A percentile compares a stretch with the other conserved stretches of the same genome.
Evolutionary conservation across 2,888 invertebrate species (phyloP).

Genomic region (Agriopis marginaria): DNA sequence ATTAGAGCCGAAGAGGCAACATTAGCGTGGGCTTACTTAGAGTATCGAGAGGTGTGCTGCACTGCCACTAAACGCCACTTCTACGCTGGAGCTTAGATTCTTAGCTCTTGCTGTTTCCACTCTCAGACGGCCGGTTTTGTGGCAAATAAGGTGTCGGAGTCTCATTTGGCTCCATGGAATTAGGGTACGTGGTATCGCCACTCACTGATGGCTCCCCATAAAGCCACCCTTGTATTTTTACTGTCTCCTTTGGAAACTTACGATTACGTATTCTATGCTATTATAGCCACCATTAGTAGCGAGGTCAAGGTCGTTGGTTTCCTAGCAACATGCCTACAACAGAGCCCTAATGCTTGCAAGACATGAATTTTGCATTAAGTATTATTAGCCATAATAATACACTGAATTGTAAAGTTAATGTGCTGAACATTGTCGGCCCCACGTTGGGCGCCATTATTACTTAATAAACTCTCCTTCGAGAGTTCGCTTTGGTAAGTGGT

Average conservation of each 20-base stretch:
- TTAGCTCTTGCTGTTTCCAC: no score
- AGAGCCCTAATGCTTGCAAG: constrained; percentile 44
- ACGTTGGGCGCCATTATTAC: constrained; percentile 48
- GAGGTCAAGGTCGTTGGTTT: constrained; percentile 53
- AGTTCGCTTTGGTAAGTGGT: constrained; percentile 35
- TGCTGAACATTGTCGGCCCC: constrained; percentile 36
- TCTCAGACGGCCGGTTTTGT: background rate
- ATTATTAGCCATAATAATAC: constrained; percentile 48
- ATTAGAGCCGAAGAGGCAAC: no score
- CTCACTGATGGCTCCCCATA: no score
- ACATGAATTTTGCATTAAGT: constrained; percentile 50
- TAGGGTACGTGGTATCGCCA: no score
- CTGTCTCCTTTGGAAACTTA: constrained; percentile 6
- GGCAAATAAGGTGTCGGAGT: background rate
- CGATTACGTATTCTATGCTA: constrained; percentile 23
- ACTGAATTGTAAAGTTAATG: constrained; percentile 33
- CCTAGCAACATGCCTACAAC: constrained; percentile 59
- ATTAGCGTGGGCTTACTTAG: no score
- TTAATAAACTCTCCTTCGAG: constrained; percentile 29
- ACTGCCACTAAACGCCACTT: no score
- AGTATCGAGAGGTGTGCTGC: no score
- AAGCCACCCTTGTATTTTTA: background rate
- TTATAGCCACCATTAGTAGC: constrained; percentile 37
- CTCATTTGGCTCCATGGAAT: no score
- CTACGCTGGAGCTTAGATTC: no score